Base-by-base conservation (phyloP, 2,797 vertebrate genomes). In the Myotis findleyi region DNA sequence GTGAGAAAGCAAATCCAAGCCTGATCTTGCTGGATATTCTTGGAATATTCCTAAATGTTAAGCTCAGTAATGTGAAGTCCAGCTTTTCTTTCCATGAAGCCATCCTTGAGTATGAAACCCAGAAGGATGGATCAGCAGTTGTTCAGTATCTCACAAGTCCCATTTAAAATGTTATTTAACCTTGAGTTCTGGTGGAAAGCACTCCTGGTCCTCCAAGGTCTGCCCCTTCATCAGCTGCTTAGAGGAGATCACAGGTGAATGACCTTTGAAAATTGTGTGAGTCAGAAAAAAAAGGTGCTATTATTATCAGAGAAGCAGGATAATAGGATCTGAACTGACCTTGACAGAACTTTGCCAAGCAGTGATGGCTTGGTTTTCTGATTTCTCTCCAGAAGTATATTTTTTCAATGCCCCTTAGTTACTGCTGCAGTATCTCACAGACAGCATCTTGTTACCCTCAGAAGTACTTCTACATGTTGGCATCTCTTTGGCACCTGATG, bases 251-350 rank as follows among this genome's bases (percentile, higher is more conserved):
- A 11, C 2, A 44, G 75, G n/a, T 80, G 71, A 84, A 62, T 20
- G 12, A 53, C 51, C 79, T 93, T 81, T 81, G 73, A 88, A 93
- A 96, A 90, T 10, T 64, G 33, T 64, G 33, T 59, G 62, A 79
- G 71, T 83, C 72, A 88, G 62, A 53, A 81, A 81, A 81, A 38
- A 88, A 73, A 51, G 41, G 21, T 87, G 11, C 51, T 44, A 59
- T 93, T 87, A 59, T 72, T 12, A 25, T 87, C 89, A 87, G 38
- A 92, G 76, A 93, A 59, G 27, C 53, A 87, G 95, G 76, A 87
- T 80, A 71, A 75, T 51, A n/a, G 23, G 33, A 64, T 68, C 79
- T 87, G 47, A 88, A 93, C 72, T 84, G 66, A 93, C 91, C 68
- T 87, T 79, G 92, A 93, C 14, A 82, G 44, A 30, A 87, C 38